phyloP scores from a whole-genome alignment of 35 echinoderm and acorn worm genomes.

The Patiria miniata region DNA sequence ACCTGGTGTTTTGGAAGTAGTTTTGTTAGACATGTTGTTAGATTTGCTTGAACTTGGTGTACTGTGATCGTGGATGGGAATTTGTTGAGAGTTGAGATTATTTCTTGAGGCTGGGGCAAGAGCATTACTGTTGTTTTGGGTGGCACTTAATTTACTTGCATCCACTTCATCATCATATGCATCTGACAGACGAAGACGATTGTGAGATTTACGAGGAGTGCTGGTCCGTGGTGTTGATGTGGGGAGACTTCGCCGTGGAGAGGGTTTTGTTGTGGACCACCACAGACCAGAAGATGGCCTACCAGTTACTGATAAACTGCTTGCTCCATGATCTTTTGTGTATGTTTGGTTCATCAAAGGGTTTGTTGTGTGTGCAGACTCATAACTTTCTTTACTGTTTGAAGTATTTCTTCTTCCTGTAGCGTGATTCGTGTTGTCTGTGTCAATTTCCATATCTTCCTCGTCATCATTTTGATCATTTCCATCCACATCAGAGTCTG shows the following conservation, averaged over 20 bases:
- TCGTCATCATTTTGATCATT: neutral
- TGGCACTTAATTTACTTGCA: neutral
- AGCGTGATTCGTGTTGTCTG: neutral
- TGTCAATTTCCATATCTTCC: conserved; percentile 24
- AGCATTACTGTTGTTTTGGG: conserved; percentile 15
- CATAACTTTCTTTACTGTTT: neutral
- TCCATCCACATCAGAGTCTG: conserved; percentile 42
- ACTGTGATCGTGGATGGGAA: neutral
- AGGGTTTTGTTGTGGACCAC: conserved; percentile 5
- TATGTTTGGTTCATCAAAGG: neutral
- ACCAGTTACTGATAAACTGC: neutral
- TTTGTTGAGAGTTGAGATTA: neutral
- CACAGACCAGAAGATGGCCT: neutral
- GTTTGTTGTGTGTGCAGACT: neutral
- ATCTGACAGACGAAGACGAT: conserved; percentile 24
- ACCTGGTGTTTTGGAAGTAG: neutral
- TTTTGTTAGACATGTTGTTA: neutral
- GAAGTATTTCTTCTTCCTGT: neutral
- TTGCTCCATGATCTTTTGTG: conserved; percentile 22
- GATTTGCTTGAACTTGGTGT: neutral
- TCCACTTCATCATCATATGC: conserved; percentile 6
- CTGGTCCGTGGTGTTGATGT: conserved; percentile 36
- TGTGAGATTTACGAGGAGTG: conserved; percentile 32
- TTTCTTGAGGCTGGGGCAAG: conserved; percentile 13
- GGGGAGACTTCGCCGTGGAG: conserved; percentile 12